These are phyloP conservation scores for Bombyx mandarina DNA, from an alignment of 1,140 invertebrate genomes.

Conservation along the genomic window DNA sequence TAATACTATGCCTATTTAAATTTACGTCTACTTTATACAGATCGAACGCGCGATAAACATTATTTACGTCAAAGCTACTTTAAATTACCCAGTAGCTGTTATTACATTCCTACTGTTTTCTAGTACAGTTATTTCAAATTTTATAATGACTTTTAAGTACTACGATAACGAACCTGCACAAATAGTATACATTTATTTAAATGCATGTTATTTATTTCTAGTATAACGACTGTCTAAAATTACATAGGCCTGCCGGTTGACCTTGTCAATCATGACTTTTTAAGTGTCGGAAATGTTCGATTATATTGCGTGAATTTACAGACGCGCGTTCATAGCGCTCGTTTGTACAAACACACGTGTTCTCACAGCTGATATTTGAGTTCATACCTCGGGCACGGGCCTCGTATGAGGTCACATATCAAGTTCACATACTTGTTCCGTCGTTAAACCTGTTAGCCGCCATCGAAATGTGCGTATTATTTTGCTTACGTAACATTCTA, in stretches of 20 bases:
- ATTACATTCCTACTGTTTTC: too few relatives aligned
- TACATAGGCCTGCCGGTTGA: too few relatives aligned
- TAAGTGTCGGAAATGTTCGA: too few relatives aligned
- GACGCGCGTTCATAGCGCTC: slow-evolving; percentile 7
- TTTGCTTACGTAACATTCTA: slow-evolving; percentile 24
- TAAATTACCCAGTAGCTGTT: too few relatives aligned
- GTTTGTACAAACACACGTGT: slow-evolving; percentile 7
- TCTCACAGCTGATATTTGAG: slow-evolving; percentile 13
- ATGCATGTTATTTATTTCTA: too few relatives aligned
- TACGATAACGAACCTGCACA: too few relatives aligned
- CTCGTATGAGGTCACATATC: slow-evolving; percentile 50
- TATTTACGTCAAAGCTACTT: neutral
- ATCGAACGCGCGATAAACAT: slow-evolving; percentile 3
- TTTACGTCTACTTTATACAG: neutral
- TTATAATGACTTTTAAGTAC: too few relatives aligned
- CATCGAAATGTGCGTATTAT: slow-evolving; percentile 9
- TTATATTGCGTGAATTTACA: too few relatives aligned
- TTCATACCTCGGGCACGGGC: slow-evolving; percentile 27
- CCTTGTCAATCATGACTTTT: too few relatives aligned
- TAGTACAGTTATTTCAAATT: too few relatives aligned
- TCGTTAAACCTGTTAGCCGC: slow-evolving; percentile 29
- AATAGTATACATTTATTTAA: too few relatives aligned
- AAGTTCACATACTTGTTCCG: slow-evolving; percentile 43
- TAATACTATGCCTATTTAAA: slow-evolving; percentile 1
- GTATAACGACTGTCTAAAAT: too few relatives aligned